Evolutionary conservation across 2,797 vertebrate species (phyloP), one percentile per base, ranked within the genome.

Genomic region (Catamblyrhynchus diadema): DNA sequence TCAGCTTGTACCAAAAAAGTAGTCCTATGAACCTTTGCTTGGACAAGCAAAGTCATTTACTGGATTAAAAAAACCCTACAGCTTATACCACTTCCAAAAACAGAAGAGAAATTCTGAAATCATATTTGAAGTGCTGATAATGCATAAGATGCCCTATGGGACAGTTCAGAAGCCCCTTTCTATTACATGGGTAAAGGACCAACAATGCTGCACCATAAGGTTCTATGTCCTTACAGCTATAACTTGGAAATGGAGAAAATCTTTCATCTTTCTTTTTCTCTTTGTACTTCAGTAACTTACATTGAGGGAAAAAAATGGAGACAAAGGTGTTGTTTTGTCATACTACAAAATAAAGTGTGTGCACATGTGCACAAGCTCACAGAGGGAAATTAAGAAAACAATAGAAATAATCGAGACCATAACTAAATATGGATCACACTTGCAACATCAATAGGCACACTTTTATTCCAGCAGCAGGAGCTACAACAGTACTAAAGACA

Each of bases 251-350:
- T 13, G 17, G 15, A 69, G 30, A 50, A 69, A 87, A 15, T n/a
- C 23, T 50, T 37, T 27, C 18, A 48, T 15, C 35, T 41, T 61
- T 57, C 19, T 14, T 32, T 41, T 61, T 57, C 19, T 62, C 25
- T 22, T 18, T 20, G 2, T 50, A 28, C 28, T 56, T 66, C 6
- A 18, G 62, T 50, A 81, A 71, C 14, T 37, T 51, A 20, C 4
- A 41, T 1, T 12, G 6, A 14, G 9, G 5, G 3, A 19, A 44
- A 56, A 60, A 80, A 72, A 11, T 0, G 3, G 12, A 9, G 6
- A 1, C 12, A 17, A 22, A 16, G 5, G 8, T 18, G 14, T 14
- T 48, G 20, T 33, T 75, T 61, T 70, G 23, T 59, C 18, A 45
- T 9, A 10, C 33, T 10, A 41, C 21, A 85, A 87, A 78, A 73